Evolutionary conservation across 2,113 vertebrate species (phyloP), one percentile per base, ranked within the genome.

Genomic region (Australoheros scitulus): DNA sequence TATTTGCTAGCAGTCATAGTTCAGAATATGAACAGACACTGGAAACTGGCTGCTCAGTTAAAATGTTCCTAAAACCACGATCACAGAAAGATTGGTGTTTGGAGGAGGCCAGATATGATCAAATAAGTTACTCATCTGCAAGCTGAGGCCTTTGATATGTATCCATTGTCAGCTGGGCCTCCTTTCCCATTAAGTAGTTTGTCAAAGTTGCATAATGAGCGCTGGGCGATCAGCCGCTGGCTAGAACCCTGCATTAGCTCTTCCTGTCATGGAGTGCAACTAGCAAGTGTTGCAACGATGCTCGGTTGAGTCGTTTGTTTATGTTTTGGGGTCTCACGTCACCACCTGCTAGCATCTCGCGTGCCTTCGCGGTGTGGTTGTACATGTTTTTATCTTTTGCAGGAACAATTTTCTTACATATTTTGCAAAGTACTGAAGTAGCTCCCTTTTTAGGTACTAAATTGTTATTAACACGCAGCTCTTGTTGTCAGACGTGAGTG

Each of bases 121-220:
- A 75, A 72, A 85, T 82, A 80, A 87, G 63, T 72, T 11, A 63
- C 43, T 58, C 61, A 80, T 76, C 43, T 65, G 58, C 10, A 6
- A 41, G 43, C 29, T 76, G 75, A 70, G 77, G 68, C 78, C 78
- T 20, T 70, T 80, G 76, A 78, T 61, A 81, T 34, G 47, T 70
- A 59, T 92, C 90, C 55, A 59, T 91, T 85, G 89, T 65, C 91
- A 77, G 3, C 11, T 14, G 57, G 78, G 84, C 70, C 57, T 87
- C 86, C 9, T 20, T 74, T 81, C 77, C 76, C 75, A 65, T 68
- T 74, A 55, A 59, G 52, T 65, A 50, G 60, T 60, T 61, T 10
- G 17, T 61, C 64, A 5, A 22, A 59, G 74, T 65, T 7, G 24
- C 43, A 8, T 4, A n/a, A 24, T 61, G 15, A 34, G 34, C 34